Base-by-base conservation (phyloP, 2,888 invertebrate species). In the Melanargia galathea region DNA sequence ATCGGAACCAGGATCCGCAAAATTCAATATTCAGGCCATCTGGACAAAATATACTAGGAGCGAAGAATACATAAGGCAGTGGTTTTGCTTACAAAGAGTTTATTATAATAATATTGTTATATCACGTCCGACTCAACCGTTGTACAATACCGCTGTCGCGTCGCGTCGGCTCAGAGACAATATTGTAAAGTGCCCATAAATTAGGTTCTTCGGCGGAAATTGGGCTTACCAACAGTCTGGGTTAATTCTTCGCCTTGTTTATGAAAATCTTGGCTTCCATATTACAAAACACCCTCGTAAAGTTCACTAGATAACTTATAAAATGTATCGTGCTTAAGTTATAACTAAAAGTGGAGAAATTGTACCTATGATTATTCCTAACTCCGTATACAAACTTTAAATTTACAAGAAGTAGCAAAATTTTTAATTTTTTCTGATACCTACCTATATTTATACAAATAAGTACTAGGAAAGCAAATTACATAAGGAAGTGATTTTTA, bases 181-280 rank as follows among this genome's bases (percentile, higher is more conserved):
- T 65, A 63, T 66, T 65, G 66, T 49, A 60, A 64, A 67, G 62
- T 52, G 57, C 51, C 63, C 51, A 64, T 68, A 68, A 70, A 68
- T 66, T 55, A 70, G 45, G 62, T 66, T 68, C 64, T 69, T 70
- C 60, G 56, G 20, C 49, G 54, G 55, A 40, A 30, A 55, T 57
- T 35, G 60, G 24, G 20, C 22, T 24, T 40, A 18, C 24, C 18
- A 56, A 62, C 48, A 49, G 43, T 48, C 52, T 57, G 51, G 57
- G 20, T 18, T 60, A 35, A 58, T 62, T 46, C 40, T 58, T 52
- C 24, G 33, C 33, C 45, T 46, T 22, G 26, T 20, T 43, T 56
- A 56, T 33, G 57, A 20, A 46, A 46, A 33, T 46, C 43, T 18
- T 57, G 35, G 43, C 46, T 48, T 46, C 16, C 16, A n/a, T 35